phyloP scores from a whole-genome alignment of 30 jellyfish, hydroid and myxozoan species.

The Hydractinia symbiolongicarpus region DNA sequence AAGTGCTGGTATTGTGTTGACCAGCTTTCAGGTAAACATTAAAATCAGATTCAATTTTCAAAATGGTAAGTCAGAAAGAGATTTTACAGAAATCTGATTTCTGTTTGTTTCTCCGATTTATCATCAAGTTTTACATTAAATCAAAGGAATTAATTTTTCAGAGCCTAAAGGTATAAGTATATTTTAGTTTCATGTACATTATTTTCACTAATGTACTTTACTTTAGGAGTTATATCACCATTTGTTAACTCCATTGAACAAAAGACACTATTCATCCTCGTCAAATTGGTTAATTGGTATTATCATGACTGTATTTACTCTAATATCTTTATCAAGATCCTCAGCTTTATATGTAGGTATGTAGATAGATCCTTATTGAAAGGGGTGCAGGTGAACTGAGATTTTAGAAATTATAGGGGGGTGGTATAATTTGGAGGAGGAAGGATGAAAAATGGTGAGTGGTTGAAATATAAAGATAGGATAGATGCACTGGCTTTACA shows the following conservation, averaged over 20 bases:
- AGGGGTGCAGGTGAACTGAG: no score
- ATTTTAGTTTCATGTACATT: neutral
- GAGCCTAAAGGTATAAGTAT: neutral
- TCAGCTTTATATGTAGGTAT: constrained; percentile 81
- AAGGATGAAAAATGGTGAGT: no score
- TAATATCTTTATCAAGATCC: constrained; percentile 67
- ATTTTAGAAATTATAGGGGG: no score
- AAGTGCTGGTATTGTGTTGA: constrained; percentile 59
- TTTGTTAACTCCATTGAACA: constrained; percentile 42
- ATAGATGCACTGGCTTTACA: no score
- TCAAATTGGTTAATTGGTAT: constrained; percentile 74
- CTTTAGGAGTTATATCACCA: constrained; percentile 71
- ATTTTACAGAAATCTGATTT: neutral
- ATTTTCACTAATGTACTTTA: neutral
- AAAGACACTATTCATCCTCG: constrained; percentile 55
- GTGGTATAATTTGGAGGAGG: no score
- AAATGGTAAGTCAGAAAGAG: neutral
- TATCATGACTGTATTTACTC: constrained; percentile 43
- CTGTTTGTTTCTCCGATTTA: neutral
- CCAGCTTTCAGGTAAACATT: constrained; percentile 65
- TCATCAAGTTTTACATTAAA: neutral
- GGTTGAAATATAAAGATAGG: no score
- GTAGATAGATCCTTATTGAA: neutral
- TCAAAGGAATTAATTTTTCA: neutral
- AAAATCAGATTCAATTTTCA: neutral